A percentile compares a stretch with the other conserved stretches of the same genome.
Evolutionary conservation across 2,113 vertebrate genomes (phyloP).

Genomic region (Benitochromis conjunctus): DNA sequence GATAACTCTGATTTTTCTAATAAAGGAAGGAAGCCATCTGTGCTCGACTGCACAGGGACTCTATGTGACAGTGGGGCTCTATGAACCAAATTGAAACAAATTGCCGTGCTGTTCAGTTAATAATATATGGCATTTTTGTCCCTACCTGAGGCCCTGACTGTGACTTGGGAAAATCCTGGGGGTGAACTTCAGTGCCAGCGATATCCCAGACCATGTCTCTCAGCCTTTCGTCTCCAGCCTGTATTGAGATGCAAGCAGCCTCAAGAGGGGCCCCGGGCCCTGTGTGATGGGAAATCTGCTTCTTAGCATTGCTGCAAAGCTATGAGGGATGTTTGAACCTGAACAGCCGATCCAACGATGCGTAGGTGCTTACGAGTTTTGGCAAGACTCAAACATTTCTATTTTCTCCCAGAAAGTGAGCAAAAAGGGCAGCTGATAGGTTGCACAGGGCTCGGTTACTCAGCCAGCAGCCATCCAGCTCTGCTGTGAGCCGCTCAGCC

Average conservation of each 20-base stretch:
- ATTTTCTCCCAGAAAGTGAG: not conserved
- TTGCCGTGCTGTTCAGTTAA: constrained; percentile 13
- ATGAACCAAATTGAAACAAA: constrained; percentile 43
- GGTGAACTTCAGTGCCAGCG: not conserved
- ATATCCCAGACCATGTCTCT: not conserved
- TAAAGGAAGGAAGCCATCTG: constrained; percentile 3
- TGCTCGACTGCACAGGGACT: constrained; percentile 9
- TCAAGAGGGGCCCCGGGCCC: not conserved
- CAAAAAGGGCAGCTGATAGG: not conserved
- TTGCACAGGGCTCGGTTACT: not conserved
- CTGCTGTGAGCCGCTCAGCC: not conserved
- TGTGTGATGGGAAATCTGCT: not conserved
- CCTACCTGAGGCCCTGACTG: not conserved
- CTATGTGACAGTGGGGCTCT: not conserved
- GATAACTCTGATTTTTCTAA: not conserved
- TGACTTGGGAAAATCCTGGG: not conserved
- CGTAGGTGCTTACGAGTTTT: constrained; percentile 1
- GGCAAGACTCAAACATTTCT: not conserved
- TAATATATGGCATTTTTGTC: constrained; percentile 11
- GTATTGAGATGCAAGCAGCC: not conserved
- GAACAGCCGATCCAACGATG: not conserved
- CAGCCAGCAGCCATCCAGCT: not conserved
- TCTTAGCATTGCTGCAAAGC: not conserved
- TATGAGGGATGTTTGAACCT: not conserved
- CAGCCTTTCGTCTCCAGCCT: not conserved